Conservation (phyloP, 2,113 vertebrate species). For the Chamaetylas fuelleborni region DNA sequence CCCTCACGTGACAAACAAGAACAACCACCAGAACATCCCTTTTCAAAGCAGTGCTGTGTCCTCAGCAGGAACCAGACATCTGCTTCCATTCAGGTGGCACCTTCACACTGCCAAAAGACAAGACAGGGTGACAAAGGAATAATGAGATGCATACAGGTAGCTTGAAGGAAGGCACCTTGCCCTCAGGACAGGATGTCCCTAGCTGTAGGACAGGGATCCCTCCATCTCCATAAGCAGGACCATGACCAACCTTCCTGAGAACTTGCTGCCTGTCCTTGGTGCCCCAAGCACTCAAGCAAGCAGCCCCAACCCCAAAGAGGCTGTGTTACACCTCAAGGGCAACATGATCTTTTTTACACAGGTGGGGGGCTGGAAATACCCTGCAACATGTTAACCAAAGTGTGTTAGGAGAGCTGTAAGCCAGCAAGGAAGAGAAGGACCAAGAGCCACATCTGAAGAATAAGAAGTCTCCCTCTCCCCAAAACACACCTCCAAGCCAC, state of each 20-base stretch:
- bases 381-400: not conserved
- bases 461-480: not conserved
- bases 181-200: not conserved
- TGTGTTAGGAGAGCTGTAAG: not conserved
- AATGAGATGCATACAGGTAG: not conserved
- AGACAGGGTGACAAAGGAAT: not conserved
- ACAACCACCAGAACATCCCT: not conserved
- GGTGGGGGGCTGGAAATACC: not conserved
- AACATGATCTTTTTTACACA: not conserved
- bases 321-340: not conserved
- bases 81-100: not conserved
- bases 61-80: not conserved
- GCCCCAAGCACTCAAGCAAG: not conserved
- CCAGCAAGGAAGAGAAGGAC: not conserved
- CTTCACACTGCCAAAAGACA: not conserved
- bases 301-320: not conserved
- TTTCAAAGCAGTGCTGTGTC: not conserved
- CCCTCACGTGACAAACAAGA: accelerated
- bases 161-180: not conserved
- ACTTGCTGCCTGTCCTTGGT: not conserved
- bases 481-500: not conserved
- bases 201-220: not conserved
- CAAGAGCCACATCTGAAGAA: not conserved
- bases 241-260: not conserved
- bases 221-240: not conserved